Evolutionary conservation across 2,113 vertebrate species (phyloP), one percentile per base, ranked within the genome.

Genomic region (Pedionomus torquatus): DNA sequence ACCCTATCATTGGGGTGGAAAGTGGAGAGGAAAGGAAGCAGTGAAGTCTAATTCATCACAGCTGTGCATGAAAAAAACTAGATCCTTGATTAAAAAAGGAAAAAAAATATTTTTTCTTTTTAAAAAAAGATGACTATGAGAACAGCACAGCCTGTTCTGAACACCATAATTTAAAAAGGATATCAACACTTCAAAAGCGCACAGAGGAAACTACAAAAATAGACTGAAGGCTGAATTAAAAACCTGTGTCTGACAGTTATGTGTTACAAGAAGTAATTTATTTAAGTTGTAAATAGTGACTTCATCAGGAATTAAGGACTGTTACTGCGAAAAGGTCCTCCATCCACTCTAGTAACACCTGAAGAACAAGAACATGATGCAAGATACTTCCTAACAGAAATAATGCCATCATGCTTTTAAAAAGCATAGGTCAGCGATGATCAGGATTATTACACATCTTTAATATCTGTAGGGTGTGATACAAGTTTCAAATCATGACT

Each of bases 91-190:
- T 55, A 35, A 82, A 89, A 88, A 65, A 81, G 28, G 54, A 81
- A 68, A 84, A 83, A 61, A 4, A 17, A 83, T 17, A 86, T 35
- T 86, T 86, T 49, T 85, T 69, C 64, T 65, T 30, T 5, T 10
- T 24, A 15, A 3, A 28, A 60, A 70, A 79, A n/a, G 6, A 71
- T 17, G 17, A 86, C 18, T 51, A 82, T 3, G 8, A 93, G 91
- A 95, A 97, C 89, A 92, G 96, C 83, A 90, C 87, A 93, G 89
- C 17, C 70, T 96, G 92, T 94, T 92, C 94, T 75, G 49, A 95
- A 87, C 72, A 79, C 4, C 0, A 0, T 66, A 68, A 92, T 92
- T 97, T 92, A 30, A 79, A 82, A 95, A 91, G 61, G 55, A 4
- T 72, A 90, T 57, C 66, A 61, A 58, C 41, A 74, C 93, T 94